Percentiles rank a stretch among this genome's conserved stretches.
These are phyloP conservation scores for Paralvinella palmiformis DNA, from an alignment of 1,140 invertebrate species.

Conservation along the genomic window DNA sequence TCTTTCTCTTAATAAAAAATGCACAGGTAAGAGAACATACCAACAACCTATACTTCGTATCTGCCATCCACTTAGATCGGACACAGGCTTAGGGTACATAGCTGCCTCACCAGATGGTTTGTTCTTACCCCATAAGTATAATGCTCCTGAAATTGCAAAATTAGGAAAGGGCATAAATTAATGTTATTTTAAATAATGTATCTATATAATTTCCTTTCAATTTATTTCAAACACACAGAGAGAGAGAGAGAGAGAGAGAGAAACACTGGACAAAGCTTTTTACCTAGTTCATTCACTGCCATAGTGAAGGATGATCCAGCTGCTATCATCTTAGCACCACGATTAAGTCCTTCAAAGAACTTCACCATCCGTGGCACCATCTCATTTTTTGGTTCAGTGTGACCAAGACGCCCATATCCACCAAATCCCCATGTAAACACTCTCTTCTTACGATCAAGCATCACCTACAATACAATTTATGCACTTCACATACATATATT, in stretches of 20 bases:
- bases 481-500: too few species aligned
- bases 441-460: slow-evolving; percentile 77
- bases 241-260: too few species aligned
- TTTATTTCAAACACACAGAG: too few species aligned
- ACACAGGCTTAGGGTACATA: slow-evolving; percentile 93
- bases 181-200: background rate
- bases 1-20: background rate
- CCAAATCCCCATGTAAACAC: slow-evolving; percentile 92
- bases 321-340: slow-evolving; percentile 70
- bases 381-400: slow-evolving; percentile 86
- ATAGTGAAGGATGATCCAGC: slow-evolving; percentile 83
- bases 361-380: slow-evolving; percentile 82
- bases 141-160: slow-evolving; percentile 38
- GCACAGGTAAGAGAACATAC: slow-evolving; percentile 24
- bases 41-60: slow-evolving; percentile 71
- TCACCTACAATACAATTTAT: slow-evolving; percentile 63
- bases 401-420: slow-evolving; percentile 84
- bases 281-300: slow-evolving; percentile 72
- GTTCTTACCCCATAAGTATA: slow-evolving; percentile 84
- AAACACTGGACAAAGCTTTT: too few species aligned
- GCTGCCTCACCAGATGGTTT: slow-evolving; percentile 88
- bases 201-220: too few species aligned
- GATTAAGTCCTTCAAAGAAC: slow-evolving; percentile 74
- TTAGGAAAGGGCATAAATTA: background rate
- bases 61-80: slow-evolving; percentile 85